Percentiles rank a stretch among this genome's conserved stretches.
Evolutionary conservation across 2,888 invertebrate species (phyloP).

Genomic region (Onchidella celtica): DNA sequence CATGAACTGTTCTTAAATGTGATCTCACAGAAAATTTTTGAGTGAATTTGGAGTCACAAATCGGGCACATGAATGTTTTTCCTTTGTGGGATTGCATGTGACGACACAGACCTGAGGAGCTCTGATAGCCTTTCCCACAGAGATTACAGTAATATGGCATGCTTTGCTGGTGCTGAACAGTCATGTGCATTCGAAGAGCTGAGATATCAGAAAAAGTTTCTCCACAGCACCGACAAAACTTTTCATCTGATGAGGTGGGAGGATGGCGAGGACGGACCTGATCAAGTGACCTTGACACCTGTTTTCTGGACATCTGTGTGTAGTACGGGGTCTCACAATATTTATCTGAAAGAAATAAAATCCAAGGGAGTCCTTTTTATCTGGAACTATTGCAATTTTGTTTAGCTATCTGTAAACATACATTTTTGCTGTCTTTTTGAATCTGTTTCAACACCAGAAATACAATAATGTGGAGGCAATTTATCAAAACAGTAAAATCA

Average conservation of each 20-base stretch:
- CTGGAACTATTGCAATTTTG: too few species aligned
- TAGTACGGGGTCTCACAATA: background rate
- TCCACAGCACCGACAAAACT: conserved; percentile 23
- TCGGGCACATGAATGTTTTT: conserved; percentile 42
- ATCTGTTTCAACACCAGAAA: background rate
- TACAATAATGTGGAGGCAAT: too few species aligned
- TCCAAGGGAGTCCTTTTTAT: conserved; percentile 25
- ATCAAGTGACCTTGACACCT: background rate
- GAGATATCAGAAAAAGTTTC: background rate
- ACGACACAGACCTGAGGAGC: conserved; percentile 39
- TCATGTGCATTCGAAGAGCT: conserved; percentile 15
- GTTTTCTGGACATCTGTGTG: background rate
- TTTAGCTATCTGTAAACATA: background rate
- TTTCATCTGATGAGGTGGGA: background rate
- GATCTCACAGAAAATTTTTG: conserved; percentile 21
- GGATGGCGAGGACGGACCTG: background rate
- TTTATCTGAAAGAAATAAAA: conserved; percentile 40
- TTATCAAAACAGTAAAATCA: too few species aligned
- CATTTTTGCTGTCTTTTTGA: too few species aligned
- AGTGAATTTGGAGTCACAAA: conserved; percentile 43
- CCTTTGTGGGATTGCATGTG: conserved; percentile 46
- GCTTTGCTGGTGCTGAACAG: background rate
- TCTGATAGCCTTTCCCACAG: conserved; percentile 39
- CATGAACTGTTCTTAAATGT: conserved; percentile 39
- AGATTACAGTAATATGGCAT: conserved; percentile 33